Evolutionary conservation across 2,113 vertebrate genomes (phyloP).

Genomic region (Oncorhynchus kisutch): DNA sequence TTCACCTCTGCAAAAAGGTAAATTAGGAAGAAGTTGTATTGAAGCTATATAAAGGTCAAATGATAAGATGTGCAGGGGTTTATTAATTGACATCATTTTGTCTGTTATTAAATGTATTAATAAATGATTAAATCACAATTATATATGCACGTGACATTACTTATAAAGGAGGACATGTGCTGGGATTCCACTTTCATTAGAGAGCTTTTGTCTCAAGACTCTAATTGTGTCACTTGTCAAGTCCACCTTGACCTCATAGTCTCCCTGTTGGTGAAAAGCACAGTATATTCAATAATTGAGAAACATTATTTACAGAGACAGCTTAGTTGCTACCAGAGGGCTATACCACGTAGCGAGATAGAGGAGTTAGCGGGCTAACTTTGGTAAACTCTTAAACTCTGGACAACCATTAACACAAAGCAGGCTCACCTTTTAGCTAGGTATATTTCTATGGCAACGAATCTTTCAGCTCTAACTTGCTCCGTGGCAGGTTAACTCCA

Average conservation of each 20-base stretch:
- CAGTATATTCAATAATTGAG: background rate
- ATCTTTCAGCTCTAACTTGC: too few relatives aligned
- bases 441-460: too few relatives aligned
- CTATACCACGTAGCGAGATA: too few relatives aligned
- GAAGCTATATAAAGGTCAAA: background rate
- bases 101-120: too few relatives aligned
- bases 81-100: too few relatives aligned
- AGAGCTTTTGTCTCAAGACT: slow-evolving; percentile 38
- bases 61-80: background rate
- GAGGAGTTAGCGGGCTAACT: too few relatives aligned
- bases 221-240: slow-evolving; percentile 43
- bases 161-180: slow-evolving; percentile 42
- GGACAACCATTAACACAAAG: background rate
- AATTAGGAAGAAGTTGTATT: background rate
- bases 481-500: too few relatives aligned
- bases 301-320: background rate
- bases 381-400: too few relatives aligned
- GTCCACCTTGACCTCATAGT: slow-evolving; percentile 48
- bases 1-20: slow-evolving; percentile 14
- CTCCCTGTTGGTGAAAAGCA: slow-evolving; percentile 27
- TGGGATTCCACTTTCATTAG: slow-evolving; percentile 47
- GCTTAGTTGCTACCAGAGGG: too few relatives aligned
- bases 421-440: too few relatives aligned
- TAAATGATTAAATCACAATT: background rate
- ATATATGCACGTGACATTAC: slow-evolving; percentile 26